Conservation (phyloP, 2,113 vertebrate species). For the Oriolus oriolus region DNA sequence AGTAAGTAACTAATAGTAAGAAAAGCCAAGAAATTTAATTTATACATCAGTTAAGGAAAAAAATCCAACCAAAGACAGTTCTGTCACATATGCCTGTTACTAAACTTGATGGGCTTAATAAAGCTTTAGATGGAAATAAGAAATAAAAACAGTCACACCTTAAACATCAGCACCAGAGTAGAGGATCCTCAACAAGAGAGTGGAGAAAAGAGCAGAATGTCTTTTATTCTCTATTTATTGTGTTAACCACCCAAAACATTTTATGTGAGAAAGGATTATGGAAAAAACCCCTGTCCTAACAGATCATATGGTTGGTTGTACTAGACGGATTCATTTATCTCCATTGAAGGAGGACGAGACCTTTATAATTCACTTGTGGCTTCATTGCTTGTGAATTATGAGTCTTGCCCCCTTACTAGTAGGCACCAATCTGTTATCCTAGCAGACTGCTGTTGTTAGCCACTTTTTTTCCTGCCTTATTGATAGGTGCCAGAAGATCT, state of each 20-base stretch:
- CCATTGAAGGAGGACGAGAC: background rate
- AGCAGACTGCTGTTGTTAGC: background rate
- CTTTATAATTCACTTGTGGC: conserved; percentile 50
- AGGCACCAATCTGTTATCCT: background rate
- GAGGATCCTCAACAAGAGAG: background rate
- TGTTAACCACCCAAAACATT: background rate
- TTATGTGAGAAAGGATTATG: background rate
- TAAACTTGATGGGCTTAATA: background rate
- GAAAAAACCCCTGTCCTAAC: background rate
- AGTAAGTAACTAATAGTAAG: background rate
- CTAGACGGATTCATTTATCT: conserved; percentile 10
- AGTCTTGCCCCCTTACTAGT: background rate
- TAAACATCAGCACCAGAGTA: background rate
- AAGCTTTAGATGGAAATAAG: background rate
- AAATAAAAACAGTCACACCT: background rate
- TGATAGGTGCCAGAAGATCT: background rate
- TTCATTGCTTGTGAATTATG: conserved; percentile 44
- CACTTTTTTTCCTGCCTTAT: background rate
- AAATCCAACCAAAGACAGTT: background rate
- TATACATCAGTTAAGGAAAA: background rate
- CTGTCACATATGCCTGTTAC: background rate
- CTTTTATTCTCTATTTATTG: background rate
- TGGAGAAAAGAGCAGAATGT: background rate
- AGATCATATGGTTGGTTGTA: background rate
- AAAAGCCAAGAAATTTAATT: background rate